Percentiles rank a stretch among this genome's conserved stretches.
These are phyloP conservation scores for Drosophila mercatorum DNA, from an alignment of 2,888 invertebrate species.

Conservation along the genomic window DNA sequence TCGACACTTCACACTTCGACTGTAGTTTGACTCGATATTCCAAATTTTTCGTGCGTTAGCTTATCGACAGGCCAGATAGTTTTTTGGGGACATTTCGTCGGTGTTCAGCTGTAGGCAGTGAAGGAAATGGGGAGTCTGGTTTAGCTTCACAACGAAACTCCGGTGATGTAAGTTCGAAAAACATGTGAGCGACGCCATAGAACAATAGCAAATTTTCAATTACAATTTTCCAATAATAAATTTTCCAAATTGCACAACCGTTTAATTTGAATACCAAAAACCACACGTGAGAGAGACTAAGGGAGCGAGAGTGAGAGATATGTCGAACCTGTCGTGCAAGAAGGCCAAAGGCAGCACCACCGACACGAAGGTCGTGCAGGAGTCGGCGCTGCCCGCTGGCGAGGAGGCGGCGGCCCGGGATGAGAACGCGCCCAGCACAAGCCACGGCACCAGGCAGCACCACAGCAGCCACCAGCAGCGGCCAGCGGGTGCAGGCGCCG, in stretches of 20 bases:
- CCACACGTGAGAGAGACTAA: not conserved
- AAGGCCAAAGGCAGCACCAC: not conserved
- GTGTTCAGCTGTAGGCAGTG: not conserved
- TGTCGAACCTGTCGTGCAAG: constrained; percentile 23
- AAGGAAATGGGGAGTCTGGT: not conserved
- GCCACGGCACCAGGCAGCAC: constrained; percentile 20
- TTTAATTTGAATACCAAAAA: not conserved
- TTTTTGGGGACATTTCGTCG: not conserved
- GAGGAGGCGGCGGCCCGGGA: constrained; percentile 4
- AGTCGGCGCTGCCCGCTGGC: not conserved
- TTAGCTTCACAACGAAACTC: constrained; percentile 3
- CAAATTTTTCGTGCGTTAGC: not conserved
- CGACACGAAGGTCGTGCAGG: not conserved
- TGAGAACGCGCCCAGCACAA: constrained; percentile 48
- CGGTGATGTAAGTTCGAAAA: constrained; percentile 5
- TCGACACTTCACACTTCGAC: too few species aligned
- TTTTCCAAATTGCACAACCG: constrained; percentile 28
- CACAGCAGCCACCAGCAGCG: constrained; percentile 11
- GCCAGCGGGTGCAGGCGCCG: constrained; percentile 10
- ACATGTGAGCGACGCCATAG: constrained; percentile 14
- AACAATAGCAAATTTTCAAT: constrained; percentile 22
- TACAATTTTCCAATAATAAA: constrained; percentile 13
- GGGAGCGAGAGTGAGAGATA: not conserved
- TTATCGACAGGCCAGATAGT: not conserved
- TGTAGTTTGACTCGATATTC: not conserved